These are phyloP conservation scores for Virgularia gustaviana DNA, from an alignment of 92 coral and sea anemone genomes.

Conservation along the genomic window DNA sequence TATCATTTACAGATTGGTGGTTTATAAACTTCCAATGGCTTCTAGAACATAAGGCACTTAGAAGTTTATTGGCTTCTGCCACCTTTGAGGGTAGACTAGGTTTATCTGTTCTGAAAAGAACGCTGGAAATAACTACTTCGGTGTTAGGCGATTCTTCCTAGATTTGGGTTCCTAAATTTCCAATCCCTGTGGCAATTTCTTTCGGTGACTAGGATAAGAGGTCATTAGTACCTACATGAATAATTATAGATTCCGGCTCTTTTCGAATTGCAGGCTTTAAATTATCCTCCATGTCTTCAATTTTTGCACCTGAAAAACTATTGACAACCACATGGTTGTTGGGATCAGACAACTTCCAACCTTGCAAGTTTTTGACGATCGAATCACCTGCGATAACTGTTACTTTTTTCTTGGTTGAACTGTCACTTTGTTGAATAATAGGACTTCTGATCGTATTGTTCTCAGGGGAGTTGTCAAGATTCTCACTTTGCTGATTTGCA, in stretches of 20 bases:
- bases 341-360: conserved; percentile 25
- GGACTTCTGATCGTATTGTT: no score
- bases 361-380: conserved; percentile 17
- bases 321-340: conserved; percentile 27
- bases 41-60: conserved; percentile 15
- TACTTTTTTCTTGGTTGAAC: not conserved
- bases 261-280: conserved; percentile 14
- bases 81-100: conserved; percentile 32
- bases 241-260: conserved; percentile 27
- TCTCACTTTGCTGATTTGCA: no score
- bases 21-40: conserved; percentile 22
- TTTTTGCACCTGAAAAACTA: conserved; percentile 35
- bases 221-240: conserved; percentile 41
- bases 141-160: conserved; percentile 52
- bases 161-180: conserved; percentile 52
- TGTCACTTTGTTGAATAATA: no score
- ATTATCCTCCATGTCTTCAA: conserved; percentile 38
- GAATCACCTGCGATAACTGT: conserved; percentile 28
- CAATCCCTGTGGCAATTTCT: conserved; percentile 53
- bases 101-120: conserved; percentile 50
- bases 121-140: conserved; percentile 32
- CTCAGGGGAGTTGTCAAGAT: no score
- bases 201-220: conserved; percentile 12
- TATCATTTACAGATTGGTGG: conserved; percentile 17
- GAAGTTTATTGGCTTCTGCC: conserved; percentile 31